Conservation (phyloP, 2,888 invertebrate genomes). For the Pandemis corylana region DNA sequence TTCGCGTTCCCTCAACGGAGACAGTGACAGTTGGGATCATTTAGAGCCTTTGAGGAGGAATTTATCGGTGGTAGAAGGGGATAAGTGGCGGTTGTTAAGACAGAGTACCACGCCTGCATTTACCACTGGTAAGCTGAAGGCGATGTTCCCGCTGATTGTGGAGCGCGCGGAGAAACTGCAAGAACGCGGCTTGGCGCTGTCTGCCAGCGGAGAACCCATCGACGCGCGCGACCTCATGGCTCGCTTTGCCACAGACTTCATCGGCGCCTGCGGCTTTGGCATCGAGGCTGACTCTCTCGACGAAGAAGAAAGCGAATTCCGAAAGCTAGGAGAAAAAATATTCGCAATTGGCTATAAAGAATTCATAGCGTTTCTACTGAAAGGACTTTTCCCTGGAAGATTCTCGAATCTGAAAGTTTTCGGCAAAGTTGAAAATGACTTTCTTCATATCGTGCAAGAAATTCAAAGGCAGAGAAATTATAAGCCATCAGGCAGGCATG, state of each 20-base stretch:
- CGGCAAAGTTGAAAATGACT: constrained; percentile 20
- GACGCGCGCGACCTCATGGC: constrained; percentile 43
- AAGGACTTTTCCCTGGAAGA: constrained; percentile 27
- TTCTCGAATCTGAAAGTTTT: constrained; percentile 12
- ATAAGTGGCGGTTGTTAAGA: constrained; percentile 32
- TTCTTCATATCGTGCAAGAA: constrained; percentile 38
- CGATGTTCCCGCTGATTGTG: constrained; percentile 34
- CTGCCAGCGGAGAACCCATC: neutral
- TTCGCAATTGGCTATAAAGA: constrained; percentile 14
- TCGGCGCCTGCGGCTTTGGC: constrained; percentile 46
- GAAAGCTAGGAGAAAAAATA: constrained; percentile 30
- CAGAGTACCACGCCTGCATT: constrained; percentile 33
- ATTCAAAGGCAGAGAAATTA: constrained; percentile 34
- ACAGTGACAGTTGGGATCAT: constrained; percentile 18
- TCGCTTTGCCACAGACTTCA: constrained; percentile 44
- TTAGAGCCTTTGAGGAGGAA: constrained; percentile 40
- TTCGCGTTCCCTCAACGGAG: constrained; percentile 17
- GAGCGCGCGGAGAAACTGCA: constrained; percentile 31
- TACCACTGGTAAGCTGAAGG: constrained; percentile 31
- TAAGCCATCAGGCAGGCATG: constrained; percentile 31
- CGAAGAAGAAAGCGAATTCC: constrained; percentile 27
- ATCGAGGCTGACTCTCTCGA: constrained; percentile 41
- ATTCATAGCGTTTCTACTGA: constrained; percentile 19
- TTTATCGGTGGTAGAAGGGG: constrained; percentile 35
- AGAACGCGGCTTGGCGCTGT: constrained; percentile 1